Evolutionary conservation across 1,140 invertebrate species (phyloP).

Genomic region (Trichoplusia ni): DNA sequence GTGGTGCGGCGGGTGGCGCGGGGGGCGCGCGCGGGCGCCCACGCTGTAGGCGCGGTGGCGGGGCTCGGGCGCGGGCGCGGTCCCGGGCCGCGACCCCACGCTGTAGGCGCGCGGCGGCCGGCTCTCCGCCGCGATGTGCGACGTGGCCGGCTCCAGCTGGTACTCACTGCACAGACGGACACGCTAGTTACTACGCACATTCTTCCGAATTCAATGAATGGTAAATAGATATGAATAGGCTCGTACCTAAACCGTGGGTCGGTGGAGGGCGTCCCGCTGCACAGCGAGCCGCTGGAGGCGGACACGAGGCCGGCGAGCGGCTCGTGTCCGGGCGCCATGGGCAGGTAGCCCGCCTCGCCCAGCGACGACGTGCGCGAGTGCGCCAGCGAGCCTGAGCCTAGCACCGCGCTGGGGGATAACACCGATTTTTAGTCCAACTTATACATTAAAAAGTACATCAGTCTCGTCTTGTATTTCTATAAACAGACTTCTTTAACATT

Average conservation of each 20-base stretch:
- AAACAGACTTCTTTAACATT: too few relatives aligned
- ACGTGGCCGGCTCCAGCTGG: slow-evolving; percentile 62
- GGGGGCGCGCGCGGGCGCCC: slow-evolving; percentile 52
- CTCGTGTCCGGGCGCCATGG: slow-evolving; percentile 62
- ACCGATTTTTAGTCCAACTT: too few relatives aligned
- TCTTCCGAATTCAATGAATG: background rate
- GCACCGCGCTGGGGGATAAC: slow-evolving; percentile 35
- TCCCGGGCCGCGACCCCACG: slow-evolving; percentile 90
- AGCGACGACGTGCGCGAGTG: slow-evolving; percentile 67
- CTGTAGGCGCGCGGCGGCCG: slow-evolving; percentile 91
- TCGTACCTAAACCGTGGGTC: slow-evolving; percentile 61
- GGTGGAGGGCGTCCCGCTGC: slow-evolving; percentile 83
- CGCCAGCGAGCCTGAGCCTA: slow-evolving; percentile 45
- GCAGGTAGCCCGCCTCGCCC: slow-evolving; percentile 59
- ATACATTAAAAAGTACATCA: too few relatives aligned
- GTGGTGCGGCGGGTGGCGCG: slow-evolving; percentile 79
- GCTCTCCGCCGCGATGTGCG: slow-evolving; percentile 72
- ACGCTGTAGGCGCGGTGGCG: slow-evolving; percentile 59
- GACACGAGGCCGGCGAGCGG: slow-evolving; percentile 42
- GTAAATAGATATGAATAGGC: background rate
- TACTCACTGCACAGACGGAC: slow-evolving; percentile 59
- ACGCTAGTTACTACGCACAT: background rate
- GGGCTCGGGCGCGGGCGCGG: slow-evolving; percentile 48
- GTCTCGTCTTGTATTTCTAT: too few relatives aligned
- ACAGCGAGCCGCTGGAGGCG: slow-evolving; percentile 86